These are phyloP conservation scores for Oedothorax gibbosus DNA, from an alignment of 1,140 invertebrate genomes.

Conservation along the genomic window DNA sequence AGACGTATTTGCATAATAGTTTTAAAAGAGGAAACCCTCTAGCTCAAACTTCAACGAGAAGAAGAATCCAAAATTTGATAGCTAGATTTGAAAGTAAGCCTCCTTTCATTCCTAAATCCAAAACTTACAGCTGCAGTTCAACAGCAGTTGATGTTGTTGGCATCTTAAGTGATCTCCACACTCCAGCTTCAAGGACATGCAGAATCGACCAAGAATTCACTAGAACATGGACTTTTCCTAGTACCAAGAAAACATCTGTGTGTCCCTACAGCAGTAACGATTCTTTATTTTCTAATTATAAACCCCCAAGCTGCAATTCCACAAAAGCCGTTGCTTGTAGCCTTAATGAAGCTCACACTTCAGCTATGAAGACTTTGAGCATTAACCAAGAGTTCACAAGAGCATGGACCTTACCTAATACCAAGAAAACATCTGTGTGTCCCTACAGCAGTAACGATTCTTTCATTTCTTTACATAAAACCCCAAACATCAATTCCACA, in stretches of 20 bases:
- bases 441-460: not conserved
- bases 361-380: no score
- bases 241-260: not conserved
- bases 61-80: slow-evolving; percentile 29
- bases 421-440: not conserved
- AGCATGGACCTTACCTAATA: no score
- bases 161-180: no score
- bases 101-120: no score
- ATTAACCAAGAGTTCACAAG: no score
- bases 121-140: not conserved
- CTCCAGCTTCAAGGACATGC: no score
- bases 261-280: not conserved
- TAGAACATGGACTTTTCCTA: no score
- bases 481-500: not conserved
- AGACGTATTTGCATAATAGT: no score
- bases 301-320: not conserved
- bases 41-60: not conserved
- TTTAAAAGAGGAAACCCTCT: not conserved
- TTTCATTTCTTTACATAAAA: not conserved
- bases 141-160: not conserved
- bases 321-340: not conserved
- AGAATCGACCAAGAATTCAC: no score
- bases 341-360: no score
- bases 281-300: not conserved
- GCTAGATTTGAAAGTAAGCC: slow-evolving; percentile 1